phyloP scores from a whole-genome alignment of 2,888 invertebrate genomes.

The Torymus aiolomorphi region DNA sequence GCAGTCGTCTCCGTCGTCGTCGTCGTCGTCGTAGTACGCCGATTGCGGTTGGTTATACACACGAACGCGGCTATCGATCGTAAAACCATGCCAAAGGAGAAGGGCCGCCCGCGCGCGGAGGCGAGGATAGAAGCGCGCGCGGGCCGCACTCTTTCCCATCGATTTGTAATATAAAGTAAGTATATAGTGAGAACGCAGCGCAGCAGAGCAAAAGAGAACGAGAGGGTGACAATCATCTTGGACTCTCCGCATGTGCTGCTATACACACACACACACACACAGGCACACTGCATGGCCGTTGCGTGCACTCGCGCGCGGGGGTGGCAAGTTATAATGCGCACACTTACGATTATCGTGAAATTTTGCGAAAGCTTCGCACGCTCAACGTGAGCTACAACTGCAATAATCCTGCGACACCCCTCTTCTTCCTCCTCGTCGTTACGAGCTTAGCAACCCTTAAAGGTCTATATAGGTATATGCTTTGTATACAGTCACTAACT shows the following conservation, averaged over 20 bases:
- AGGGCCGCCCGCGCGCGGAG: background rate
- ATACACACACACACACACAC: background rate
- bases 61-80: constrained; percentile 28
- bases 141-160: too few species aligned
- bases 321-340: background rate
- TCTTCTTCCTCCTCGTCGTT: too few species aligned
- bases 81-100: constrained; percentile 34
- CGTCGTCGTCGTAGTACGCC: background rate
- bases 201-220: too few species aligned
- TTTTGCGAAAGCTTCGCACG: background rate
- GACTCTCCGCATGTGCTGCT: background rate
- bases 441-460: too few species aligned
- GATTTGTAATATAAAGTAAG: too few species aligned
- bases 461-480: too few species aligned
- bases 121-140: background rate
- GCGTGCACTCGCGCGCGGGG: too few species aligned
- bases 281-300: too few species aligned
- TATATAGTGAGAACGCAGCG: too few species aligned
- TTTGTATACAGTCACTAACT: too few species aligned
- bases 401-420: background rate
- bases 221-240: too few species aligned
- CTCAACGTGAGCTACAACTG: background rate
- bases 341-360: constrained; percentile 37
- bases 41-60: constrained; percentile 14
- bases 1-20: background rate